phyloP scores from a whole-genome alignment of 2,888 invertebrate species.

The Gymnoscelis rufifasciata region DNA sequence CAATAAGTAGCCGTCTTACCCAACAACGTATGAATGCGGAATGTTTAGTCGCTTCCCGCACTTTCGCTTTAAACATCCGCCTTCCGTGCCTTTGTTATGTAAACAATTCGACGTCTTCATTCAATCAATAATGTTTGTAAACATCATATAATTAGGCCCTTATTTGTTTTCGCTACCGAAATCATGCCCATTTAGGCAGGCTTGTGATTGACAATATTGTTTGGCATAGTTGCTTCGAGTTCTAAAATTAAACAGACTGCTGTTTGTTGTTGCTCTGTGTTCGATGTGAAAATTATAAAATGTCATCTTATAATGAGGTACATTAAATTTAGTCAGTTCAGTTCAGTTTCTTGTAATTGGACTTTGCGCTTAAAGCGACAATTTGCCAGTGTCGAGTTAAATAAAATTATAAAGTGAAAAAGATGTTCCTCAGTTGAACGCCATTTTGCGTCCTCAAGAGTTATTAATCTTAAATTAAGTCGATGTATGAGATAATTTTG shows the following conservation, averaged over 20 bases:
- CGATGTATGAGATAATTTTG: too few relatives aligned
- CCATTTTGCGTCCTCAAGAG: too few relatives aligned
- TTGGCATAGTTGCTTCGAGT: slow-evolving; percentile 9
- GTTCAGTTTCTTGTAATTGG: too few relatives aligned
- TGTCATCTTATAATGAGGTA: too few relatives aligned
- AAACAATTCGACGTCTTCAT: slow-evolving; percentile 48
- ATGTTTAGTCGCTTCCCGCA: slow-evolving; percentile 64
- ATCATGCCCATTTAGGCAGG: slow-evolving; percentile 16
- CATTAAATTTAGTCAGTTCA: too few relatives aligned
- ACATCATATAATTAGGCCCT: slow-evolving; percentile 34
- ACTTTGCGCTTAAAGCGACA: too few relatives aligned
- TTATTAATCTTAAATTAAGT: too few relatives aligned
- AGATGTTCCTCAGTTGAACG: too few relatives aligned
- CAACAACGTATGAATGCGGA: slow-evolving; percentile 59
- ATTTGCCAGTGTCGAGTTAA: too few relatives aligned
- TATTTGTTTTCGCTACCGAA: slow-evolving; percentile 37
- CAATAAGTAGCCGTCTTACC: slow-evolving; percentile 24
- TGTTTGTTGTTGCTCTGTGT: too few relatives aligned
- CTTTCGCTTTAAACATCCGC: slow-evolving; percentile 73
- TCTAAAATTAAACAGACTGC: not conserved
- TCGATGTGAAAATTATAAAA: too few relatives aligned
- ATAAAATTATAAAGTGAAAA: too few relatives aligned
- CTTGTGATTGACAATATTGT: slow-evolving; percentile 11
- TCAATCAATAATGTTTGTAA: slow-evolving; percentile 43
- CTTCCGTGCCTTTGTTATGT: slow-evolving; percentile 56